These are phyloP conservation scores for Anoplolepis gracilipes DNA, from an alignment of 1,140 invertebrate species.

Conservation along the genomic window DNA sequence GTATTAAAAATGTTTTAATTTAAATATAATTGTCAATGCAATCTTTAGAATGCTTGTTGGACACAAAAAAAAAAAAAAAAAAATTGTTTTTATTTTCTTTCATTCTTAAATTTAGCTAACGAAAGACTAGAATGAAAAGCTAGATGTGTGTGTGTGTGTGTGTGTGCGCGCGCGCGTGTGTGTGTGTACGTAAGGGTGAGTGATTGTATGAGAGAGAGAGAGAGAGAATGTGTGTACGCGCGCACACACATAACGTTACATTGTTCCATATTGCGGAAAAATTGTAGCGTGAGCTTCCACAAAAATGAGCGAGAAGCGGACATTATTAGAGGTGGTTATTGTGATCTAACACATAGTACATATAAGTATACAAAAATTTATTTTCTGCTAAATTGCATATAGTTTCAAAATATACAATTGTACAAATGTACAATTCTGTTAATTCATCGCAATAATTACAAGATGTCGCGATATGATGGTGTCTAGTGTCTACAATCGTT, in stretches of 20 bases:
- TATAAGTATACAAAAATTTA: no score
- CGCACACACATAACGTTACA: background rate
- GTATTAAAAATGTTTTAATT: slow-evolving; percentile 22
- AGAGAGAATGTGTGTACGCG: no score
- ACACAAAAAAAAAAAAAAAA: background rate
- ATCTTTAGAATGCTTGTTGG: background rate
- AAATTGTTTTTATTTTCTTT: background rate
- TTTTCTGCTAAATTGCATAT: background rate
- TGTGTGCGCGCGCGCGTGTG: no score
- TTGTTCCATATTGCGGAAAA: background rate
- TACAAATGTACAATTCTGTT: no score
- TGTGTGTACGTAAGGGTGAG: no score
- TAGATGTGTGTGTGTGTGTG: background rate
- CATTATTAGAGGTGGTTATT: background rate
- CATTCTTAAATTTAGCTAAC: background rate
- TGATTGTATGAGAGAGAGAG: no score
- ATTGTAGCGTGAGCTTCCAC: background rate
- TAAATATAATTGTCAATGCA: background rate
- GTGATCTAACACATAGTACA: no score
- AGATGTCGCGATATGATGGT: slow-evolving; percentile 9
- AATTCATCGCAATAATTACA: slow-evolving; percentile 13
- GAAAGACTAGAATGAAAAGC: background rate
- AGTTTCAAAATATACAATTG: no score
- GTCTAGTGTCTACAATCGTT: background rate
- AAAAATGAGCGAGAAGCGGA: background rate